Percentiles rank a stretch among this genome's conserved stretches.
Conservation (phyloP, 2,888 invertebrate genomes). For the Callosobruchus maculatus region DNA sequence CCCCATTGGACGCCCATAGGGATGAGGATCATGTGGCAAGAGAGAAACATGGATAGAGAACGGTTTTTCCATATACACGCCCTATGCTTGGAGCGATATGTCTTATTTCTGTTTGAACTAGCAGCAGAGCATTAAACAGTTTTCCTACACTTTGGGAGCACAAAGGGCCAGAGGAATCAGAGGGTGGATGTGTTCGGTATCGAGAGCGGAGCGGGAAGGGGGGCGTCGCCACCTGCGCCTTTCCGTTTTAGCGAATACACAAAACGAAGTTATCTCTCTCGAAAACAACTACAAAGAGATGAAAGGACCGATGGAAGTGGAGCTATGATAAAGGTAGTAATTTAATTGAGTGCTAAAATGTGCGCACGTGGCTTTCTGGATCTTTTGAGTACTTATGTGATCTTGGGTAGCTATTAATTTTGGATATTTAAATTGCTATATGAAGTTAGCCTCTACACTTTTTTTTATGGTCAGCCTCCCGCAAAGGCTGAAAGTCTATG, state of each 20-base stretch:
- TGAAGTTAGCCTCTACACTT: too few relatives aligned
- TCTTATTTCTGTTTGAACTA: conserved; percentile 6
- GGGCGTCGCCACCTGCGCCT: neutral
- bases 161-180: neutral
- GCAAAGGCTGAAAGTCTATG: too few relatives aligned
- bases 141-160: neutral
- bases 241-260: neutral
- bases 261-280: neutral
- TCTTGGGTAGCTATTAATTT: too few relatives aligned
- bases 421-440: too few relatives aligned
- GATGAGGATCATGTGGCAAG: neutral
- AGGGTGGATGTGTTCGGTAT: neutral
- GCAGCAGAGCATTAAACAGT: conserved; percentile 2
- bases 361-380: too few relatives aligned
- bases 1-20: neutral
- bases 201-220: neutral
- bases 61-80: conserved; percentile 8
- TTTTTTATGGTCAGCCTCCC: too few relatives aligned
- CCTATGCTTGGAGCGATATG: conserved; percentile 5
- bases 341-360: too few relatives aligned
- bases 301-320: neutral
- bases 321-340: too few relatives aligned
- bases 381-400: too few relatives aligned
- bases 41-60: neutral
- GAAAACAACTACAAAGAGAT: neutral